phyloP scores from a whole-genome alignment of 2,888 invertebrate species.

The Cephus pulcher region DNA sequence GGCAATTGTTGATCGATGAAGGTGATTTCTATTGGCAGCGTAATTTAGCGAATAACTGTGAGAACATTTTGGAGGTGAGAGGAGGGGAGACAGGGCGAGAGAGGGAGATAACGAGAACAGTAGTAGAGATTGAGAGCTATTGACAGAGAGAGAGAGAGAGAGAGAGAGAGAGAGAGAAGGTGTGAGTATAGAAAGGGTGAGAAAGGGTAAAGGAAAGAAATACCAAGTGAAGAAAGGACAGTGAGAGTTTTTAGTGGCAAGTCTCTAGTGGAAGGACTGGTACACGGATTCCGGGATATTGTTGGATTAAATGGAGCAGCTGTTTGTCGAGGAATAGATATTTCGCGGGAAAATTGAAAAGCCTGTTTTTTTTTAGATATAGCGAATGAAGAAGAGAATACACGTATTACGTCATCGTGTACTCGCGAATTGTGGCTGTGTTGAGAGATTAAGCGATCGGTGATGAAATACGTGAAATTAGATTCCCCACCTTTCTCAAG shows the following conservation, averaged over 20 bases:
- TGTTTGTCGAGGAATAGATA: not conserved
- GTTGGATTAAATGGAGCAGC: not conserved
- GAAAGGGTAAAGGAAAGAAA: constrained; percentile 3
- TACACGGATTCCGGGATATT: not conserved
- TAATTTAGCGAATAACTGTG: not conserved
- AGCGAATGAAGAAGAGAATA: not conserved
- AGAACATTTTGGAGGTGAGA: not conserved
- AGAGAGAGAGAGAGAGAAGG: not conserved
- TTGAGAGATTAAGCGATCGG: not conserved
- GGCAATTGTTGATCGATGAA: not conserved
- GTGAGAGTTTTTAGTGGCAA: not conserved
- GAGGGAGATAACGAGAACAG: not conserved
- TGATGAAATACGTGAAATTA: not conserved
- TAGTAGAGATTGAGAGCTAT: not conserved
- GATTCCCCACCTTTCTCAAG: not conserved
- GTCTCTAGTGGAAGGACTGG: not conserved
- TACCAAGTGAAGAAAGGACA: constrained; percentile 5
- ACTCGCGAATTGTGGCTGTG: not conserved
- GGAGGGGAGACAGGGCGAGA: not conserved
- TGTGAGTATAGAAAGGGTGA: constrained; percentile 1
- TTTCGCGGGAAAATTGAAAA: constrained; percentile 12
- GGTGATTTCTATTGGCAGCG: not conserved
- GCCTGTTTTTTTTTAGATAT: not conserved
- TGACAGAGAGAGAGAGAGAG: constrained; percentile 9
- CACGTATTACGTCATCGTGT: not conserved